These are phyloP conservation scores for Drosophila picticornis DNA, from an alignment of 2,888 invertebrate genomes.

Conservation along the genomic window DNA sequence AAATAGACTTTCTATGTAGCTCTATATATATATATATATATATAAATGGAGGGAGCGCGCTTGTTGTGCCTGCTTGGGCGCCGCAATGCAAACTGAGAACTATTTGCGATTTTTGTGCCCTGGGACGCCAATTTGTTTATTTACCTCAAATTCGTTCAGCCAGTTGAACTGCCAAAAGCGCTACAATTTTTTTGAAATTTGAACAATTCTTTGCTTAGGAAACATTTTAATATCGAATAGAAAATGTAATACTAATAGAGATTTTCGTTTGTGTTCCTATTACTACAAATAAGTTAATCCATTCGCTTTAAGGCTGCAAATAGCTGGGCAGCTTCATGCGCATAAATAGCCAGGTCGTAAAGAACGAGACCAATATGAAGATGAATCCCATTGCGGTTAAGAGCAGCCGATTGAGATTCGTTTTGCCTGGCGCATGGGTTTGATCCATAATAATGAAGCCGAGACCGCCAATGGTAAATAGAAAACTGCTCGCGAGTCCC, in stretches of 20 bases:
- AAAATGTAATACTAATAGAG: slow-evolving; percentile 46
- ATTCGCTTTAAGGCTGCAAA: slow-evolving; percentile 86
- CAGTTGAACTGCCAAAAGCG: background rate
- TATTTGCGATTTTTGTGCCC: slow-evolving; percentile 9
- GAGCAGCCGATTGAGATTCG: slow-evolving; percentile 95
- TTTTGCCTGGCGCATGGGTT: slow-evolving; percentile 93
- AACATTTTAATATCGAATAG: background rate
- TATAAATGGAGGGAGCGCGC: background rate
- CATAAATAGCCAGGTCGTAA: slow-evolving; percentile 99
- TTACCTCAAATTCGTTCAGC: background rate
- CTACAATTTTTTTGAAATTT: slow-evolving; percentile 2
- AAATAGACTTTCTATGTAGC: slow-evolving; percentile 62
- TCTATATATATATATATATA: slow-evolving; percentile 56
- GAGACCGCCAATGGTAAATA: slow-evolving; percentile 97
- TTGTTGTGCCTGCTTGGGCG: slow-evolving; percentile 36
- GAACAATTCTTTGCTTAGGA: background rate
- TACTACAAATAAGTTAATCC: background rate
- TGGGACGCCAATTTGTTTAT: slow-evolving; percentile 56
- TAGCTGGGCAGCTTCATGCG: slow-evolving; percentile 98
- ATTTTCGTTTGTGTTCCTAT: slow-evolving; percentile 5
- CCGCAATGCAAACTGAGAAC: slow-evolving; percentile 59
- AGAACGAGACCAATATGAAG: slow-evolving; percentile 96
- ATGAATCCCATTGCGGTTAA: slow-evolving; percentile 93
- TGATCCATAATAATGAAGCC: slow-evolving; percentile 98
- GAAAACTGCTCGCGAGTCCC: slow-evolving; percentile 98